These are phyloP conservation scores for Glomeris marginata DNA, from an alignment of 2,888 invertebrate species.

Conservation along the genomic window DNA sequence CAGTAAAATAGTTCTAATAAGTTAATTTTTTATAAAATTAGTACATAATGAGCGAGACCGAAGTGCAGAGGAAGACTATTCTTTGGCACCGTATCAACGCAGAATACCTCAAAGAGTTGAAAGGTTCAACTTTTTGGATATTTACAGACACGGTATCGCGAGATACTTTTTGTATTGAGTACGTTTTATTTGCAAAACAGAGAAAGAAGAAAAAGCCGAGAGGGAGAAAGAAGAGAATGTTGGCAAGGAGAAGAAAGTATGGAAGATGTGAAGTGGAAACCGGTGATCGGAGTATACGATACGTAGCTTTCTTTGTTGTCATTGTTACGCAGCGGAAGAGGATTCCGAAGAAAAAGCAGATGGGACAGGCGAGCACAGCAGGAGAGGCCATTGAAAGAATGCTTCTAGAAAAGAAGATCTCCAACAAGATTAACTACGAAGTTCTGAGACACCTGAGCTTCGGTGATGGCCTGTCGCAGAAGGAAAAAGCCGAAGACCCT, in stretches of 20 bases:
- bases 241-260: conserved; percentile 16
- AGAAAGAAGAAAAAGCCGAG: conserved; percentile 59
- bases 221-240: conserved; percentile 48
- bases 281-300: too few relatives aligned
- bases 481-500: too few relatives aligned
- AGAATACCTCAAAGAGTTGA: conserved; percentile 66
- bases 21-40: too few relatives aligned
- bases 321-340: conserved; percentile 21
- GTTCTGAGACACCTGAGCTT: conserved; percentile 65
- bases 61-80: conserved; percentile 60
- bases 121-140: conserved; percentile 38
- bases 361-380: conserved; percentile 29
- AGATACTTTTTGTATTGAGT: neutral
- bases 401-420: conserved; percentile 87
- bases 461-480: conserved; percentile 1
- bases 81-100: conserved; percentile 83
- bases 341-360: conserved; percentile 18
- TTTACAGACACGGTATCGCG: neutral
- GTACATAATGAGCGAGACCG: conserved; percentile 67
- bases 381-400: conserved; percentile 94
- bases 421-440: conserved; percentile 95
- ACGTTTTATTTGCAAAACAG: conserved; percentile 38
- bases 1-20: too few relatives aligned
- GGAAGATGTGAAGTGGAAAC: too few relatives aligned
- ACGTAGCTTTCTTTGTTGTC: conserved; percentile 12